Percentiles rank a stretch among this genome's conserved stretches.
Conservation (phyloP, 2,113 vertebrate species). For the Ramphastos sulfuratus region DNA sequence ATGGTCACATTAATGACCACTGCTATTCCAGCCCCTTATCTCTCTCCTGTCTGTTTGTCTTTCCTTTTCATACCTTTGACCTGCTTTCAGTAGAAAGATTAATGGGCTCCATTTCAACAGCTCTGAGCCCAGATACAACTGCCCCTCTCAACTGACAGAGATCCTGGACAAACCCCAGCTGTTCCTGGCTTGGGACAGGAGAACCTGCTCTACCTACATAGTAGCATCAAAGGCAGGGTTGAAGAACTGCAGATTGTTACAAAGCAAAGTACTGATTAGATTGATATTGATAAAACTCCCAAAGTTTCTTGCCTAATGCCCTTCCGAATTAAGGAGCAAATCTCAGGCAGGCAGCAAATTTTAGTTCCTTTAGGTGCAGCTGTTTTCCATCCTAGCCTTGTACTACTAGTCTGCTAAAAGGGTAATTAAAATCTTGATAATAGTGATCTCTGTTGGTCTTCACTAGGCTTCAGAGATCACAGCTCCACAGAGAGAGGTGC, state of each 20-base stretch:
- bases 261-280: background rate
- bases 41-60: slow-evolving; percentile 14
- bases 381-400: background rate
- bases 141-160: background rate
- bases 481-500: background rate
- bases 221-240: background rate
- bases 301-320: background rate
- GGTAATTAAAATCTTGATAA: background rate
- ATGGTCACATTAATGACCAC: background rate
- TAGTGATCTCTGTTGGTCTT: background rate
- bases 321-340: background rate
- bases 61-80: slow-evolving; percentile 15
- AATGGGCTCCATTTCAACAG: background rate
- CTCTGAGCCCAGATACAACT: background rate
- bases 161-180: slow-evolving; percentile 11
- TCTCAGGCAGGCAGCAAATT: background rate
- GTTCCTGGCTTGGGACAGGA: background rate
- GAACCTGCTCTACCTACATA: background rate
- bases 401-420: background rate
- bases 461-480: background rate
- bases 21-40: background rate
- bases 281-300: background rate
- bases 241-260: background rate
- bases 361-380: background rate
- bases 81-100: background rate